Percentiles rank a stretch among this genome's conserved stretches.
Evolutionary conservation across 2,888 invertebrate genomes (phyloP).

Genomic region (Melanostoma scalare): DNA sequence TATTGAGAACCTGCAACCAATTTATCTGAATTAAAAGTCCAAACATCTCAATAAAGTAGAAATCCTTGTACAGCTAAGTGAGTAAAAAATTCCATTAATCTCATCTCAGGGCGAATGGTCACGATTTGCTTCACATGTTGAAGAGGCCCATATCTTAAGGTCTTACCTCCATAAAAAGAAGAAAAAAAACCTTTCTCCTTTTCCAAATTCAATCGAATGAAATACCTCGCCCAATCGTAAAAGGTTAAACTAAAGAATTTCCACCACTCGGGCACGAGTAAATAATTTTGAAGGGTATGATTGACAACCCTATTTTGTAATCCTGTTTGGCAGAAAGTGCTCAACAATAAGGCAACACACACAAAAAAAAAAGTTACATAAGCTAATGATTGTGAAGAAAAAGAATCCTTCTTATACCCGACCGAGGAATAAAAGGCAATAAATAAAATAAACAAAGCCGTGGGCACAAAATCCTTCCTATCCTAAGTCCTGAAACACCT

Average conservation of each 20-base stretch:
- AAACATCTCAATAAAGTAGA: conserved; percentile 39
- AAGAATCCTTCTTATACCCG: conserved; percentile 18
- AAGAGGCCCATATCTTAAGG: conserved; percentile 43
- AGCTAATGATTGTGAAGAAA: conserved; percentile 58
- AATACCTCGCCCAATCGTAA: conserved; percentile 25
- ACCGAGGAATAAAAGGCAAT: conserved; percentile 12
- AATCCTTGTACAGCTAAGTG: conserved; percentile 41
- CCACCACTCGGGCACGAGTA: conserved; percentile 25
- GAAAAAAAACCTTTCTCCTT: conserved; percentile 33
- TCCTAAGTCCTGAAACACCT: conserved; percentile 47
- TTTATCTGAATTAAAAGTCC: conserved; percentile 31
- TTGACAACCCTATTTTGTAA: conserved; percentile 20
- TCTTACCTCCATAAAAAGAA: neutral
- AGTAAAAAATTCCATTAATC: conserved; percentile 50
- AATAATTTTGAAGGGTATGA: conserved; percentile 45
- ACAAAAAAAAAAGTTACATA: conserved; percentile 56
- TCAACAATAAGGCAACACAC: conserved; percentile 34
- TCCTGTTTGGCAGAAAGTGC: conserved; percentile 27
- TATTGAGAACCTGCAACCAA: conserved; percentile 9
- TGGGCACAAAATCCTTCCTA: conserved; percentile 51
- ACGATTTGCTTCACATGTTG: conserved; percentile 46
- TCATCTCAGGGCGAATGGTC: conserved; percentile 34
- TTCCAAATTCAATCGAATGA: conserved; percentile 49
- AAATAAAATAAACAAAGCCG: conserved; percentile 58
- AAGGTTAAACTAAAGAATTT: conserved; percentile 57